Base-by-base conservation (phyloP, 1,140 invertebrate genomes). In the Neomicropteryx cornuta region DNA sequence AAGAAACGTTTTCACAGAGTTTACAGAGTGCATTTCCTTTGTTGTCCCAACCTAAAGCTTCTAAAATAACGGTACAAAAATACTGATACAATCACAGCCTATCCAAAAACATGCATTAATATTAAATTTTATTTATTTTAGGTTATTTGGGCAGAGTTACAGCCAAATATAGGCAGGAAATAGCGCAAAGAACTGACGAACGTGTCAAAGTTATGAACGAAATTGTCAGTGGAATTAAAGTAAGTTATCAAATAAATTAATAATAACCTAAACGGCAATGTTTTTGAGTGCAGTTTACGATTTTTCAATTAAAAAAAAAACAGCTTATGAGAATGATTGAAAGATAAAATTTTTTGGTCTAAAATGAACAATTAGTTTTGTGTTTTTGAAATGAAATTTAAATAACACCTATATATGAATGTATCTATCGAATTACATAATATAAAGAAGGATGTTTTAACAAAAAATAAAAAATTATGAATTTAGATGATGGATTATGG, bases 121-220 rank as follows among this genome's bases (percentile, higher is more conserved):
- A n/a, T n/a, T n/a, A n/a, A 36, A 11, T 19, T 18, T 21, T 21
- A 45, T 44, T 40, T 33, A 47, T 58, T 55, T 38, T 45, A 85
- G 81, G 72, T 46, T 68, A 66, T 44, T 69, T 87, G 50, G 79
- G 80, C 10, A 77, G 73, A 51, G 56, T 71, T 19, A 73, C 78
- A 16, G 70, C 50, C 52, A 62, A 59, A 27, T 47, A 80, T 1
- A 59, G 81, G 27, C 45, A 60, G 0, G 53, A 62, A 44, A 77
- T 73, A 3, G 79, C 81, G 2, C 48, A 50, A 5, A 52, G 73
- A 29, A 86, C 83, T 1, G 86, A 89, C 52, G 69, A 72, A 21
- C 60, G 87, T 45, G 76, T 90, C 3, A 75, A 81, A 44, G 49
- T 83, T 16, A 88, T 88, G 82, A 86, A 74, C 52, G 85, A 89